Base-by-base conservation (phyloP, 2,797 vertebrate species). In the Luscinia luscinia region DNA sequence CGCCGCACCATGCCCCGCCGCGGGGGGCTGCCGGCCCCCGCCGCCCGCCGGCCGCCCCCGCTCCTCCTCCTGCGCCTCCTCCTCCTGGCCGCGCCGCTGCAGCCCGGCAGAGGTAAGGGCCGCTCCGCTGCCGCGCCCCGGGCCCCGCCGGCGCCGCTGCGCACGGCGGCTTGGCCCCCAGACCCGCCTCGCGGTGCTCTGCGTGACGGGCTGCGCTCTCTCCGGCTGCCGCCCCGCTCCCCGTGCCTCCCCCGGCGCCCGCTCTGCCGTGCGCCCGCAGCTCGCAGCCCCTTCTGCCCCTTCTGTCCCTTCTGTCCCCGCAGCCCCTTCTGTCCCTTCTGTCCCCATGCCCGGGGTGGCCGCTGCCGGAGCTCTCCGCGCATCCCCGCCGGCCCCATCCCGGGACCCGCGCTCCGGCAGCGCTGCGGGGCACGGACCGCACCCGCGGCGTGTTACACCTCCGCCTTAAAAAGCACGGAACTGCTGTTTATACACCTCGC, bases 41-140 rank as follows among this genome's bases (percentile, higher is more conserved):
- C 79, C 84, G 38, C 84, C 87, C 34, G 67, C 88, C 82, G 12
- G 63, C 62, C 86, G 58, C 61, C 48, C 84, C 90, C 81, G 49
- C 88, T 34, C 77, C 93, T 62, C 76, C 48, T 51, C 48, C 72
- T 68, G 27, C 94, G 45, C 57, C 90, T 81, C 87, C 93, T 72
- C 84, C 72, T 83, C 63, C 38, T 38, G 38, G 82, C 85, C 61
- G 92, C 85, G 46, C 93, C 76, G 85, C 93, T 87, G 88, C 96
- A 94, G 85, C 96, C 94, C 77, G 76, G 87, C 91, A 82, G 76
- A 95, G 94, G 94, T 95, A 93, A 95, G 94, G 76, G 81, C 90
- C 81, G 73, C 69, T 64, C 79, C 73, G 62, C 72, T 62, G 41
- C 91, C 38, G 94, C 95, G 90, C 70, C 51, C 92, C 92, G 84